Conservation (phyloP, 2,797 vertebrate genomes). For the Rhinella marina region DNA sequence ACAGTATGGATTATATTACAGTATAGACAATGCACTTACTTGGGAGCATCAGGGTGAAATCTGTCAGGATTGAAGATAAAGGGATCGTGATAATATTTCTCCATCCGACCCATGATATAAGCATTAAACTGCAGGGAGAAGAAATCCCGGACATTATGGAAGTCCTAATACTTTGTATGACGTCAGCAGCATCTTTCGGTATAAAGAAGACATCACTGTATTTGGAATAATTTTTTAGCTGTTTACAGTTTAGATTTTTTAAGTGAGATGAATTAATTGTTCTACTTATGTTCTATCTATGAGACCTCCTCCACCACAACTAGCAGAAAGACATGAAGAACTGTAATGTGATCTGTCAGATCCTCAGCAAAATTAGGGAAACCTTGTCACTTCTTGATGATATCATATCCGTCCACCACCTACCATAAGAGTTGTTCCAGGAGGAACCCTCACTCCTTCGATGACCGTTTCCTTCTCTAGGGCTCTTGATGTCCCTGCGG, state of each 20-base stretch:
- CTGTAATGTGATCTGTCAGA: not conserved
- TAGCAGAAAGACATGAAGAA: not conserved
- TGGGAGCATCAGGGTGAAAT: constrained; percentile 85
- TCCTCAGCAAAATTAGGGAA: not conserved
- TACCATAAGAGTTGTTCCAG: constrained; percentile 23
- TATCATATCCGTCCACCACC: not conserved
- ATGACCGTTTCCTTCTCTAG: constrained; percentile 76
- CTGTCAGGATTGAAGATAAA: constrained; percentile 88
- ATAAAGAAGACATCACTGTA: not conserved
- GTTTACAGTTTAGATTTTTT: too few relatives aligned
- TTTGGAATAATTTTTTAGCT: not conserved
- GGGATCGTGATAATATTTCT: constrained; percentile 85
- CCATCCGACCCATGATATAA: constrained; percentile 80
- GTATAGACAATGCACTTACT: constrained; percentile 72
- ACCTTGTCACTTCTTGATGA: too few relatives aligned
- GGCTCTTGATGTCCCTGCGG: constrained; percentile 79
- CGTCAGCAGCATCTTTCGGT: not conserved
- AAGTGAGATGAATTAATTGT: too few relatives aligned
- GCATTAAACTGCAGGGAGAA: constrained; percentile 76
- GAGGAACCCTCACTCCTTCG: constrained; percentile 69
- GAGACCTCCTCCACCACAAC: too few relatives aligned
- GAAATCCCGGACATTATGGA: not conserved
- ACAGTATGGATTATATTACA: not conserved
- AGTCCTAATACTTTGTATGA: not conserved
- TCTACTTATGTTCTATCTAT: too few relatives aligned